Evolutionary conservation across 2,888 invertebrate genomes (phyloP).

Genomic region (Marronus borbonicus): DNA sequence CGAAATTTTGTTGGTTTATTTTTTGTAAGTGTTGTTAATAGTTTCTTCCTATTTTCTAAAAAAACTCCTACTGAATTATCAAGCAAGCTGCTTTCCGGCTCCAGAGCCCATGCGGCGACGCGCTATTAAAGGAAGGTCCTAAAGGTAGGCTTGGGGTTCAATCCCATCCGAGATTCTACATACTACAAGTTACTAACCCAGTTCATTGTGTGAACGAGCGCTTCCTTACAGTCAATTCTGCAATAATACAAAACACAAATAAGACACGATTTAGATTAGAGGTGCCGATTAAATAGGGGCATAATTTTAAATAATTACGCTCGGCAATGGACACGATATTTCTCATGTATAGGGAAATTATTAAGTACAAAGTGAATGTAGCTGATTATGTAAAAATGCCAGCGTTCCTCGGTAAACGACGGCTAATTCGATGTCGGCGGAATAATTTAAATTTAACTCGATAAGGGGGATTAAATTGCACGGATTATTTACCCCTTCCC

Average conservation of each 20-base stretch:
- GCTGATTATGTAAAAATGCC: constrained; percentile 31
- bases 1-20: no score
- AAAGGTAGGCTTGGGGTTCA: no score
- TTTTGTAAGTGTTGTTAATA: no score
- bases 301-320: constrained; percentile 44
- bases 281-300: constrained; percentile 24
- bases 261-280: constrained; percentile 14
- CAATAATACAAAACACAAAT: constrained; percentile 24
- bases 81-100: no score
- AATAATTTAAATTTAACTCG: constrained; percentile 14
- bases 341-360: constrained; percentile 25
- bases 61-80: no score
- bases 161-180: no score
- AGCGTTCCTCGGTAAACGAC: constrained; percentile 19
- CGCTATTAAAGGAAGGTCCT: no score
- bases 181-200: no score
- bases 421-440: constrained; percentile 5
- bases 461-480: constrained; percentile 6
- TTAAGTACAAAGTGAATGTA: constrained; percentile 34
- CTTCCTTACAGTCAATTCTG: no score
- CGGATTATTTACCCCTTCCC: background rate
- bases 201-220: no score
- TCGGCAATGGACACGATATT: constrained; percentile 29
- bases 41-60: no score
- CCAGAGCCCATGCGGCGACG: no score